phyloP scores from a whole-genome alignment of 2,113 vertebrate genomes.

The Eupsittula cactorum region DNA sequence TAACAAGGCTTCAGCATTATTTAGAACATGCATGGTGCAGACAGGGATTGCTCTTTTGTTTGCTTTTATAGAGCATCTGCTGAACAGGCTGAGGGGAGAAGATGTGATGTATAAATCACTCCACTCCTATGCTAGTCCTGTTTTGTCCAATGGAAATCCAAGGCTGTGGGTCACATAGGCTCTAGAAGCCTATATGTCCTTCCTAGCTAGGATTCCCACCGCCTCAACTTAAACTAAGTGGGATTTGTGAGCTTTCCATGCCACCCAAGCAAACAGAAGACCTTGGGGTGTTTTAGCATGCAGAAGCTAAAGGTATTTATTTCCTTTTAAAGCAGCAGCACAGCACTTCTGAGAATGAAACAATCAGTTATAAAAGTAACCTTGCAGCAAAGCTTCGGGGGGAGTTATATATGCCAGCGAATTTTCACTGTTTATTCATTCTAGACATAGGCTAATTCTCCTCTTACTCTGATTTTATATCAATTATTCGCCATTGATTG shows the following conservation, averaged over 20 bases:
- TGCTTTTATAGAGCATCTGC: neutral
- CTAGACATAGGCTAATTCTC: conserved; percentile 64
- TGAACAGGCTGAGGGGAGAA: neutral
- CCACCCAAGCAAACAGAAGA: neutral
- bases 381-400: conserved; percentile 62
- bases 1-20: neutral
- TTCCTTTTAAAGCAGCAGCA: conserved; percentile 26
- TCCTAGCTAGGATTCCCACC: neutral
- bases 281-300: conserved; percentile 5
- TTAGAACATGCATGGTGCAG: neutral
- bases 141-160: neutral
- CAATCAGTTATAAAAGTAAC: conserved; percentile 67
- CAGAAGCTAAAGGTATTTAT: neutral
- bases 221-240: neutral
- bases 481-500: conserved; percentile 63
- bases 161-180: neutral
- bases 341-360: conserved; percentile 49
- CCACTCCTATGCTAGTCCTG: neutral
- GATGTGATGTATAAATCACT: neutral
- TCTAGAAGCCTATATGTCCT: neutral
- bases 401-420: conserved; percentile 50
- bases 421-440: conserved; percentile 69
- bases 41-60: neutral
- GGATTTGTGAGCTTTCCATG: neutral
- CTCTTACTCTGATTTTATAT: conserved; percentile 70